Evolutionary conservation across 2,888 invertebrate species (phyloP), one percentile per base, ranked within the genome.

Genomic region (Allolobophora icterica): DNA sequence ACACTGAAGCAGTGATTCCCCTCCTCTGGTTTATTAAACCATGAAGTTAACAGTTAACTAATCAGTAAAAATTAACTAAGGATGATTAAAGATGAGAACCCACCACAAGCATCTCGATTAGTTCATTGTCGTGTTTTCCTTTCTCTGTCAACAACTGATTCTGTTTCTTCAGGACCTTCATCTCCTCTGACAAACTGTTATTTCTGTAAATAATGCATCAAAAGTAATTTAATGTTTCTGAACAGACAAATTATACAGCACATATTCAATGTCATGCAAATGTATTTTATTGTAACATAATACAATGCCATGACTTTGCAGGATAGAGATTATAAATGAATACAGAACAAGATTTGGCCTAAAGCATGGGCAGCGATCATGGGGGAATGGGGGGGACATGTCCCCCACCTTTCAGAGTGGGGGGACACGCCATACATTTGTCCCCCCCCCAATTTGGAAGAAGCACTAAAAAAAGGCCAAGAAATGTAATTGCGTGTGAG

Each of bases 51-150:
- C 71, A 8, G 13, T 52, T 4, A 71, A n/a, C 30, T n/a, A 71
- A 71, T n/a, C 11, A 52, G 45, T 15, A 45, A 15, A 45, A 45
- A 45, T 45, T 11, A 71, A 30, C n/a, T n/a, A n/a, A 71, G n/a
- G 1, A 30, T 71, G 13, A 71, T n/a, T n/a, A n/a, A 71, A 71
- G n/a, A n/a, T 71, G 71, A 71, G 71, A 34, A 52, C 92, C 91
- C 92, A 95, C 95, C 94, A 95, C 94, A 38, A 95, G 92, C 52
- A 95, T 95, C 42, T 94, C 93, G 84, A 95, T 94, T 24, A 95
- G 93, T 92, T 95, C 95, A 93, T 95, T 94, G 92, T 95, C 95
- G 94, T 95, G 95, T 92, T 94, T 93, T 52, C 95, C 95, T 91
- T 95, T 95, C 90, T 95, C 94, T 90, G 95, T 91, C 71, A 95